Evolutionary conservation across 2,888 invertebrate genomes (phyloP).

Genomic region (Cosmia trapezina): DNA sequence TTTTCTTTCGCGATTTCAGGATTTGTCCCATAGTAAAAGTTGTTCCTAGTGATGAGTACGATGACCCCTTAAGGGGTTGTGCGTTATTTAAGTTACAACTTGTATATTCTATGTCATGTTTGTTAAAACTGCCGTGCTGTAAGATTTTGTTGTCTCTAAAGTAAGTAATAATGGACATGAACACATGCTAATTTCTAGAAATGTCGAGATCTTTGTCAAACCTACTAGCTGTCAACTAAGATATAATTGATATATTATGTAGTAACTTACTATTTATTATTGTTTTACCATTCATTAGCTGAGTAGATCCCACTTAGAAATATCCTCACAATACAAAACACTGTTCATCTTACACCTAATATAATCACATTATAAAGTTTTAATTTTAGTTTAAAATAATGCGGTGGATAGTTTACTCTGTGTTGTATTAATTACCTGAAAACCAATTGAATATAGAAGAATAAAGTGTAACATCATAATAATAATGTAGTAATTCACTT

Average conservation of each 20-base stretch:
- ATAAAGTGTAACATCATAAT: slow-evolving; percentile 34
- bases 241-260: slow-evolving; percentile 61
- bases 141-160: slow-evolving; percentile 28
- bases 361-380: slow-evolving; percentile 62
- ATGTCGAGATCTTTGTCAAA: slow-evolving; percentile 47
- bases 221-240: slow-evolving; percentile 46
- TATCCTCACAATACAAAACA: slow-evolving; percentile 52
- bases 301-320: slow-evolving; percentile 60
- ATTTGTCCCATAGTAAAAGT: too few relatives aligned
- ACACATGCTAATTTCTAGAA: slow-evolving; percentile 41
- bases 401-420: slow-evolving; percentile 59
- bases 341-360: slow-evolving; percentile 56
- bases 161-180: slow-evolving; percentile 35
- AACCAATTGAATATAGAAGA: slow-evolving; percentile 25
- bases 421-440: slow-evolving; percentile 14
- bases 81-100: too few relatives aligned
- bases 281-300: slow-evolving; percentile 46
- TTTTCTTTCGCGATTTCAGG: too few relatives aligned
- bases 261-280: slow-evolving; percentile 59
- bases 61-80: too few relatives aligned
- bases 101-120: slow-evolving; percentile 2
- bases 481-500: slow-evolving; percentile 8
- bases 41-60: too few relatives aligned
- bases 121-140: slow-evolving; percentile 25
- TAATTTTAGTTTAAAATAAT: slow-evolving; percentile 56